Conservation (phyloP, 2,888 invertebrate species). For the Proisotoma minuta region DNA sequence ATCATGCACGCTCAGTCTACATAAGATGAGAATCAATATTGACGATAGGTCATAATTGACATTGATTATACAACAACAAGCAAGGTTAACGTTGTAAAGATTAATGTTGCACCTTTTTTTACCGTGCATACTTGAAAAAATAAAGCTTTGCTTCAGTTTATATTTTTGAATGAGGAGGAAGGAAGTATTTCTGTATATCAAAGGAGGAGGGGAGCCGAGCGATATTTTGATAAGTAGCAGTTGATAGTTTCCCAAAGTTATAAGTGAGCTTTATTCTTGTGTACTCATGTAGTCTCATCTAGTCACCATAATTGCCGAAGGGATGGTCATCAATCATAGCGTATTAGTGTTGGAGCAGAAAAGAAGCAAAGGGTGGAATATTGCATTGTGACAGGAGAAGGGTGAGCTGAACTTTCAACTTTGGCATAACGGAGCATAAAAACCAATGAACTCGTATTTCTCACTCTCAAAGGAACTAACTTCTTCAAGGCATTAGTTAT, state of each 20-base stretch:
- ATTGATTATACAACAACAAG: no score
- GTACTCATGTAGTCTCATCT: slow-evolving; percentile 11
- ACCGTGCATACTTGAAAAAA: no score
- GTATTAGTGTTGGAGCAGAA: slow-evolving; percentile 31
- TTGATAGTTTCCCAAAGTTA: not conserved
- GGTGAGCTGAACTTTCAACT: no score
- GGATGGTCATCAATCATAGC: slow-evolving; percentile 40
- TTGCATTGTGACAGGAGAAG: slow-evolving; percentile 4
- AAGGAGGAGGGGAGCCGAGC: not conserved
- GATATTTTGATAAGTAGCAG: slow-evolving; percentile 3
- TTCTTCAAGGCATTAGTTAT: slow-evolving; percentile 14
- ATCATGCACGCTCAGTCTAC: no score
- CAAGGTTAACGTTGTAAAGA: no score
- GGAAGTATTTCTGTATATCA: not conserved
- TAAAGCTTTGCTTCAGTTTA: no score
- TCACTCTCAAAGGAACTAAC: slow-evolving; percentile 8
- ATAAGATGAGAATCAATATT: no score
- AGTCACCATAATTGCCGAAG: slow-evolving; percentile 27
- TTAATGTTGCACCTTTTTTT: no score
- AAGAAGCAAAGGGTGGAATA: slow-evolving; percentile 8
- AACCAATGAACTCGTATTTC: slow-evolving; percentile 1
- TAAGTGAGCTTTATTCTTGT: slow-evolving; percentile 12
- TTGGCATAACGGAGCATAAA: slow-evolving; percentile 9
- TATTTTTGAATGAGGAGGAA: no score
- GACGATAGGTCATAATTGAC: no score